Base-by-base conservation (phyloP, 2,797 vertebrate species). In the Aldrovandia affinis region DNA sequence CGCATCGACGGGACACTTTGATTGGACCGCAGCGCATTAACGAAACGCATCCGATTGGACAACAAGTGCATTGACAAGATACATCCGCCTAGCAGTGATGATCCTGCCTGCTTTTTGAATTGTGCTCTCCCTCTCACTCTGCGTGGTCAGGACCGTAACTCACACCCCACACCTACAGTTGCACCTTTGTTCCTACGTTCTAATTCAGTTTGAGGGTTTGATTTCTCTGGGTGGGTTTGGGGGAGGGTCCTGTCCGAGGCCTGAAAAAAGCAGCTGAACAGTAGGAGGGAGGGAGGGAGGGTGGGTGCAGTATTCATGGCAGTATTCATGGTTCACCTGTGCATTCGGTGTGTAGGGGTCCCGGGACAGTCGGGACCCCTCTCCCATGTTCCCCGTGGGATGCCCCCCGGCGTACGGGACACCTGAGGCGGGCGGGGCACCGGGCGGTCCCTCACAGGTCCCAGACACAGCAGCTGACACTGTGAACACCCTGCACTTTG, bases 101-200 rank as follows among this genome's bases (percentile, higher is more conserved):
- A 85, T 75, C 81, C n/a, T 55, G 15, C 28, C 75, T 75, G 61
- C 33, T 42, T 63, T 59, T 52, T 14, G 33, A 10, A 4, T 86
- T 84, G 87, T 83, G 61, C 81, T 14, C 82, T 55, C 57, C 42
- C 42, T 75, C 78, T 6, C 88, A 77, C 0, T 7, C 84, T 36
- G 85, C 86, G 79, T 84, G 30, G 25, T 25, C 70, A 33, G 36
- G 85, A 54, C 85, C 87, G 85, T 86, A 78, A 85, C 79, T 83
- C 15, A 10, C 33, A 86, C 79, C 86, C 86, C 73, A 90, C 89
- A 89, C 86, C 93, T 93, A 94, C 91, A 94, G 93, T 93, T 50
- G 47, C 47, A 50, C 47, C 47, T 0, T 50, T 50, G 6, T 50
- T 50, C 47, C 47, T 50, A 12, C 12, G 22, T 39, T 73, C 18